Evolutionary conservation across 2,113 vertebrate species (phyloP).

Genomic region (Tetrax tetrax): DNA sequence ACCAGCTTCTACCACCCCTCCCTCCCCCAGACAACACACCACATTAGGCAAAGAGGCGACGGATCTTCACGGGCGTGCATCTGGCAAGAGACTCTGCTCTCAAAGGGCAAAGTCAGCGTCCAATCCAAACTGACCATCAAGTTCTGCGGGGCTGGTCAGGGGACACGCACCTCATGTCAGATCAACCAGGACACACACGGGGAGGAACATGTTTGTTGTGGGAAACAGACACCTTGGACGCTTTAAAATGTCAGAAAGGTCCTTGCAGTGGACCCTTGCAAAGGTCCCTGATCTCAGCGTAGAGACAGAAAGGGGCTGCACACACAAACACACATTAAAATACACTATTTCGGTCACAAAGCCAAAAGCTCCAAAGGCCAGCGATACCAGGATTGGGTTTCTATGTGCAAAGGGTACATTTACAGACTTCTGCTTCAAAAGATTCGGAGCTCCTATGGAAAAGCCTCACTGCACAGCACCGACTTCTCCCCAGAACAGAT

Average conservation of each 20-base stretch:
- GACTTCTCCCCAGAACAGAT: not conserved
- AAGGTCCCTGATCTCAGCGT: not conserved
- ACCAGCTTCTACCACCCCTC: not conserved
- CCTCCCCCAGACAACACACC: not conserved
- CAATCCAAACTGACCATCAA: not conserved
- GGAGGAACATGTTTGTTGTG: not conserved
- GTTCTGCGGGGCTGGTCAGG: not conserved
- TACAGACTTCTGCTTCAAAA: not conserved
- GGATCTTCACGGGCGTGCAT: not conserved
- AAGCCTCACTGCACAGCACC: not conserved
- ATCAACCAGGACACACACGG: not conserved
- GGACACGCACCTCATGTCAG: fast-evolving
- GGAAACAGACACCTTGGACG: not conserved
- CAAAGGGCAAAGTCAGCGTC: not conserved
- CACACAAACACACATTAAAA: not conserved
- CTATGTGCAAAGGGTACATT: not conserved
- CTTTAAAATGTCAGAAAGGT: not conserved
- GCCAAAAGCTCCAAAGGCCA: not conserved
- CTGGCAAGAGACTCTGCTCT: not conserved
- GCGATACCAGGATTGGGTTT: not conserved
- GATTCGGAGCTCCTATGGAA: not conserved
- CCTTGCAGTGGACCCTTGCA: not conserved
- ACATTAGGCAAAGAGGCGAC: not conserved
- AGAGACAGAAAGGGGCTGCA: not conserved
- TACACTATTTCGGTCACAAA: not conserved